Evolutionary conservation across 1,140 invertebrate species (phyloP), one percentile per base, ranked within the genome.

Genomic region (Pachypeltis micranthus): DNA sequence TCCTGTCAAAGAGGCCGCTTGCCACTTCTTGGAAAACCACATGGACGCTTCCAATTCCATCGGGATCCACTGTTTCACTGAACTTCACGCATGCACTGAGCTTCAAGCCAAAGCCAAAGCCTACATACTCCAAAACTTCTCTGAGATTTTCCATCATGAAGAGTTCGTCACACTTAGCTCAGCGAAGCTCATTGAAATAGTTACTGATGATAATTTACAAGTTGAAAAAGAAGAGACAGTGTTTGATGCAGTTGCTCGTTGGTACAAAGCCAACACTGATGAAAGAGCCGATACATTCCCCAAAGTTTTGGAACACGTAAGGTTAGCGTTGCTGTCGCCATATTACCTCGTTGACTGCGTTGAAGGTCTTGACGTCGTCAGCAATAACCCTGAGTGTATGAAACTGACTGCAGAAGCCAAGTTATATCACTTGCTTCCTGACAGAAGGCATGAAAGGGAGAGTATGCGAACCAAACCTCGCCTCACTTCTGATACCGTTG

Each of bases 291-390:
- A 64, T 28, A 66, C 70, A 26, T 76, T 76, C 67, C 68, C 71
- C 44, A 69, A 72, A 68, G 74, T 76, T 28, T 71, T 83, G 65
- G 76, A 77, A 62, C 76, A 78, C 69, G 79, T 83, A 7, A 69
- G 81, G 26, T 72, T 83, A 67, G 78, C 79, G 21, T 74, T 80
- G 54, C 71, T 82, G 44, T 80, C 76, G 64, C 81, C 81, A 0
- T 83, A 83, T 68, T 83, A 80, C 70, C 74, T 83, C 47, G 76
- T 80, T 70, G 81, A 83, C 69, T 74, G 73, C 66, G 79, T 82
- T 19, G 77, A 78, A 64, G 72, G 69, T 23, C 69, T 75, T 63
- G 62, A 70, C 28, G 70, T 75, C n/a, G 70, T 81, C 23, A 64
- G 67, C 21, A 63, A 72, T 7, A 76, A 69, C 56, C 67, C 73